Percentiles rank a stretch among this genome's conserved stretches.
These are phyloP conservation scores for Ceraclea dissimilis DNA, from an alignment of 2,888 invertebrate genomes.

Conservation along the genomic window DNA sequence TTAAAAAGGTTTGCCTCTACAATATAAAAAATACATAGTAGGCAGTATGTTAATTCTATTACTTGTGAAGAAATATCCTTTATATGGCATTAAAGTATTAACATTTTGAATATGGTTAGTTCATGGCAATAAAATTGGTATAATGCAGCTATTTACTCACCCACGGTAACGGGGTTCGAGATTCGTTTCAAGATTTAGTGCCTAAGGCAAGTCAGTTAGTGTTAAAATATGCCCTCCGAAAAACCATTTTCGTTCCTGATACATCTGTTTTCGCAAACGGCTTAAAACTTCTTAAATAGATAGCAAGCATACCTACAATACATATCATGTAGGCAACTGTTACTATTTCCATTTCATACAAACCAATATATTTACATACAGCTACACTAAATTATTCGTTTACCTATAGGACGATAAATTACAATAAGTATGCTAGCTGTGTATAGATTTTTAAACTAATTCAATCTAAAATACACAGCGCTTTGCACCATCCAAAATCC, in stretches of 20 bases:
- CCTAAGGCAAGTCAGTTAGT: constrained; percentile 25
- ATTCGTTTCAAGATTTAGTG: constrained; percentile 22
- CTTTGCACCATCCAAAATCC: too few relatives aligned
- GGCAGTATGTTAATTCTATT: constrained; percentile 5
- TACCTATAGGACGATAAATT: too few relatives aligned
- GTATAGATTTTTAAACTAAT: too few relatives aligned
- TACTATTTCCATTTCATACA: too few relatives aligned
- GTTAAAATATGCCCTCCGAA: constrained; percentile 26
- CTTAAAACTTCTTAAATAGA: constrained; percentile 27
- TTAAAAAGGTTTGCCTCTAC: too few relatives aligned
- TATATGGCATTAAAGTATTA: constrained; percentile 12
- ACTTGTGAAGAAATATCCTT: background rate
- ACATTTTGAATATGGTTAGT: constrained; percentile 15
- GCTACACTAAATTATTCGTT: too few relatives aligned
- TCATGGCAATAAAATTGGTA: constrained; percentile 25
- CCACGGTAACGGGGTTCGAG: constrained; percentile 18
- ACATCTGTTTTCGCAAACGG: constrained; percentile 27
- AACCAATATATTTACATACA: too few relatives aligned
- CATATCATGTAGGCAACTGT: background rate
- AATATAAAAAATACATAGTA: background rate
- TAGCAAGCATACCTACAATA: constrained; percentile 19
- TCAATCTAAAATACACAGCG: too few relatives aligned
- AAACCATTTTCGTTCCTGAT: constrained; percentile 26
- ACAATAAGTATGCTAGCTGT: too few relatives aligned
- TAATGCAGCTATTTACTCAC: constrained; percentile 26